These are phyloP conservation scores for Platycnemis pennipes DNA, from an alignment of 2,888 invertebrate genomes.

Conservation along the genomic window DNA sequence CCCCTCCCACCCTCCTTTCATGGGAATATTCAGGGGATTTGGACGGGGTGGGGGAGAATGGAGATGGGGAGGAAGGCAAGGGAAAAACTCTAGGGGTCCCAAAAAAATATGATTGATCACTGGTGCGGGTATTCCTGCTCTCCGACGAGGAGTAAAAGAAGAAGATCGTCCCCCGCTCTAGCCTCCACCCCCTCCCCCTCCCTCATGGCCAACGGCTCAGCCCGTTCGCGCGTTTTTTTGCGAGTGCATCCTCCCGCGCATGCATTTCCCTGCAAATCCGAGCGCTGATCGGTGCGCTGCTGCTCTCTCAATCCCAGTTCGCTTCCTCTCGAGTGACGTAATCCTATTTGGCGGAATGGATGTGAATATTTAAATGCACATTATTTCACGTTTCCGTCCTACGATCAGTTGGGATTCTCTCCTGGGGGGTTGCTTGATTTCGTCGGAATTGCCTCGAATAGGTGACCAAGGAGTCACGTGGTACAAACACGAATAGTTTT, in stretches of 20 bases:
- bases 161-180: not conserved
- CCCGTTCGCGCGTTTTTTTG: too few species aligned
- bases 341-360: too few species aligned
- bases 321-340: too few species aligned
- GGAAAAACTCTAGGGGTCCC: not conserved
- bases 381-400: too few species aligned
- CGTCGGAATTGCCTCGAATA: too few species aligned
- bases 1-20: not conserved
- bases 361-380: too few species aligned
- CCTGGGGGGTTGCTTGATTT: too few species aligned
- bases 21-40: slow-evolving; percentile 41
- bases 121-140: not conserved
- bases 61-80: not conserved
- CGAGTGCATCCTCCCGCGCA: too few species aligned
- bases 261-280: not conserved
- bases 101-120: slow-evolving; percentile 39
- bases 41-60: not conserved
- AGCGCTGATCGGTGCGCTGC: not conserved
- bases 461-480: too few species aligned
- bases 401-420: too few species aligned
- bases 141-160: not conserved
- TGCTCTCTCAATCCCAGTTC: too few species aligned
- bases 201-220: not conserved
- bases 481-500: too few species aligned
- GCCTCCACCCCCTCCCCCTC: not conserved